Evolutionary conservation across 37 sponge, comb jelly and placozoan species (phyloP).

Genomic region (Beroe ovata): DNA sequence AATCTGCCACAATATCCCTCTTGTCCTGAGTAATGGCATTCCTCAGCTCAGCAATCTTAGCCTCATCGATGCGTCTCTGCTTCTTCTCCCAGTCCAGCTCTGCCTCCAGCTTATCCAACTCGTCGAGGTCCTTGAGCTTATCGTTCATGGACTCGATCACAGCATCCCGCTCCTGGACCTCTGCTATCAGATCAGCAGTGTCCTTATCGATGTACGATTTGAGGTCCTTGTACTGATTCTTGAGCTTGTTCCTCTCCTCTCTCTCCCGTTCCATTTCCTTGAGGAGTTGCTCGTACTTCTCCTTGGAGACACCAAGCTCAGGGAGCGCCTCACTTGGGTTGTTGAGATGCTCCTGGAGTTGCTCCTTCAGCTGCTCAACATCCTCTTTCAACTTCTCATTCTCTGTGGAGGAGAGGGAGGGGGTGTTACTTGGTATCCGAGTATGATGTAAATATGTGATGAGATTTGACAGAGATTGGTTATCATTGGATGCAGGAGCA

Average conservation of each 20-base stretch:
- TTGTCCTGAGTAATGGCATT: constrained; percentile 37
- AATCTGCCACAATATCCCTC: constrained; percentile 56
- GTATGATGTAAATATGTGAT: too few relatives aligned
- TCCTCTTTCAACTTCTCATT: constrained; percentile 50
- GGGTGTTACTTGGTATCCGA: too few relatives aligned
- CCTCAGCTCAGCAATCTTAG: constrained; percentile 37
- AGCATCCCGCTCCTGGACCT: constrained; percentile 55
- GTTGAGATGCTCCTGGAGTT: constrained; percentile 49
- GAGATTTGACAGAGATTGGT: too few relatives aligned
- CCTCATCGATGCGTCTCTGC: constrained; percentile 33
- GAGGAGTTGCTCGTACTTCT: constrained; percentile 66
- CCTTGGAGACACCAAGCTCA: constrained; percentile 42
- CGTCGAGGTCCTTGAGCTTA: constrained; percentile 38
- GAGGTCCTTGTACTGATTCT: constrained; percentile 58
- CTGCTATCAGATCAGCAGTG: constrained; percentile 48
- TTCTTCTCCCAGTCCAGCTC: constrained; percentile 63
- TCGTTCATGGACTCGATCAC: constrained; percentile 66
- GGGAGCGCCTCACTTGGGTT: constrained; percentile 31
- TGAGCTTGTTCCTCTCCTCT: constrained; percentile 24
- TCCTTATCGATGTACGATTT: constrained; percentile 62
- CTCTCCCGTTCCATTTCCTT: constrained; percentile 17
- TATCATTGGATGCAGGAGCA: too few relatives aligned
- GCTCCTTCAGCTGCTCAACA: constrained; percentile 52
- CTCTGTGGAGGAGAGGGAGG: background rate
- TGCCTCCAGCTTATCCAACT: constrained; percentile 15